A percentile compares a stretch with the other conserved stretches of the same genome.
Conservation (phyloP, 2,797 vertebrate species). For the Poeciliopsis turneri region DNA sequence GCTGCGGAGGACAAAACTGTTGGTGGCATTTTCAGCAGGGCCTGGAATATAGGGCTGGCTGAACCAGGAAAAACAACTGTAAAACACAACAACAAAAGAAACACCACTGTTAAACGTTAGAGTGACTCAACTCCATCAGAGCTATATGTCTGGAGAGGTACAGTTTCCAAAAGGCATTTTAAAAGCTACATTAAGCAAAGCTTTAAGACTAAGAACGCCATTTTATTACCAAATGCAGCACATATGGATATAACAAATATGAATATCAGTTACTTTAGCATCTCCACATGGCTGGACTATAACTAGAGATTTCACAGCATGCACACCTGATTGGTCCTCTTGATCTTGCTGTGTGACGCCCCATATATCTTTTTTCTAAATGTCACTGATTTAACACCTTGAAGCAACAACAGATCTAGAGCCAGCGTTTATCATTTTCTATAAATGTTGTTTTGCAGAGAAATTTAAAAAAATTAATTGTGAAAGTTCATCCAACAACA, state of each 20-base stretch:
- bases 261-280: not conserved
- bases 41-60: slow-evolving; percentile 99
- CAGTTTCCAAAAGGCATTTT: slow-evolving; percentile 57
- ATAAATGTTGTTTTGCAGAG: not conserved
- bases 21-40: slow-evolving; percentile 99
- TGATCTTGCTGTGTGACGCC: slow-evolving; percentile 48
- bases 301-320: slow-evolving; percentile 43
- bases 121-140: slow-evolving; percentile 89
- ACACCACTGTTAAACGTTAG: slow-evolving; percentile 99
- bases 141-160: slow-evolving; percentile 89
- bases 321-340: slow-evolving; percentile 56
- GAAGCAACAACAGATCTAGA: slow-evolving; percentile 9
- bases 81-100: slow-evolving; percentile 99
- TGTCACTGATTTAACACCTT: not conserved
- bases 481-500: not conserved
- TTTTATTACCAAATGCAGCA: slow-evolving; percentile 44
- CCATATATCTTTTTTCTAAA: slow-evolving; percentile 20
- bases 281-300: not conserved
- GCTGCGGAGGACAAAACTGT: slow-evolving; percentile 99
- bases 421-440: slow-evolving; percentile 38
- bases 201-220: slow-evolving; percentile 29
- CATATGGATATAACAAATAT: slow-evolving; percentile 29
- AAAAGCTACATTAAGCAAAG: slow-evolving; percentile 67
- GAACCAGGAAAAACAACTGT: slow-evolving; percentile 99
- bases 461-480: not conserved